A percentile compares a stretch with the other conserved stretches of the same genome.
Conservation (phyloP, 2,888 invertebrate genomes). For the Caenorhabditis sp. region DNA sequence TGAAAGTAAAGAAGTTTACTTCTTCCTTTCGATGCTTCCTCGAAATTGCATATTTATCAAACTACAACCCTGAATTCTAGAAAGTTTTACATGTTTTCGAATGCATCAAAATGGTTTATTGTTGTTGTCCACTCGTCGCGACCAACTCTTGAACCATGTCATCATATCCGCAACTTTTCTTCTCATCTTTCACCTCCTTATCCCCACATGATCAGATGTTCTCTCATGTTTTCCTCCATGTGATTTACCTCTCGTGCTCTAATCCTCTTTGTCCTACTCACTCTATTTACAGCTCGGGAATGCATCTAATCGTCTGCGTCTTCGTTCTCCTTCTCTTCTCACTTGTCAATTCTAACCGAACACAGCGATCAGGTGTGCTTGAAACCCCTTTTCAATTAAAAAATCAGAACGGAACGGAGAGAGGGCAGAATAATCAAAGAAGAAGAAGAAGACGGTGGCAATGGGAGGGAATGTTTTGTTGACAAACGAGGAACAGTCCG, state of each 20-base stretch:
- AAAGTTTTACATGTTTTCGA: slow-evolving; percentile 16
- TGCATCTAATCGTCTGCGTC: slow-evolving; percentile 53
- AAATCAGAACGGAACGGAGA: not conserved
- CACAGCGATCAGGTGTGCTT: slow-evolving; percentile 50
- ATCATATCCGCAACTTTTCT: slow-evolving; percentile 4
- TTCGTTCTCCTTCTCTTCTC: slow-evolving; percentile 42
- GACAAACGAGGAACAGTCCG: slow-evolving; percentile 50
- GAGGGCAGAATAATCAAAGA: slow-evolving; percentile 17
- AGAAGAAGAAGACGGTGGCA: slow-evolving; percentile 43
- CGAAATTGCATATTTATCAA: not conserved
- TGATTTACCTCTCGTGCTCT: slow-evolving; percentile 47
- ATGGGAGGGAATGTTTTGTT: slow-evolving; percentile 38
- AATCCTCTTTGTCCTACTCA: slow-evolving; percentile 56
- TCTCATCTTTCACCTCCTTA: slow-evolving; percentile 3
- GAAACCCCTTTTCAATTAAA: not conserved
- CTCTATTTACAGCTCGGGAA: slow-evolving; percentile 58
- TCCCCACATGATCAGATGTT: slow-evolving; percentile 52
- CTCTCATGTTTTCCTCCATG: slow-evolving; percentile 39
- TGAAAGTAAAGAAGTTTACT: too few relatives aligned
- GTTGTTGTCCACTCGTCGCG: slow-evolving; percentile 11
- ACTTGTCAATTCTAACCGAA: slow-evolving; percentile 42
- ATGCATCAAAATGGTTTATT: slow-evolving; percentile 20
- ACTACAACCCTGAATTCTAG: not conserved
- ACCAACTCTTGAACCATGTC: slow-evolving; percentile 26
- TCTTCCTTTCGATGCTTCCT: too few relatives aligned